Conservation (phyloP, 2,113 vertebrate genomes). For the Bungarus multicinctus region DNA sequence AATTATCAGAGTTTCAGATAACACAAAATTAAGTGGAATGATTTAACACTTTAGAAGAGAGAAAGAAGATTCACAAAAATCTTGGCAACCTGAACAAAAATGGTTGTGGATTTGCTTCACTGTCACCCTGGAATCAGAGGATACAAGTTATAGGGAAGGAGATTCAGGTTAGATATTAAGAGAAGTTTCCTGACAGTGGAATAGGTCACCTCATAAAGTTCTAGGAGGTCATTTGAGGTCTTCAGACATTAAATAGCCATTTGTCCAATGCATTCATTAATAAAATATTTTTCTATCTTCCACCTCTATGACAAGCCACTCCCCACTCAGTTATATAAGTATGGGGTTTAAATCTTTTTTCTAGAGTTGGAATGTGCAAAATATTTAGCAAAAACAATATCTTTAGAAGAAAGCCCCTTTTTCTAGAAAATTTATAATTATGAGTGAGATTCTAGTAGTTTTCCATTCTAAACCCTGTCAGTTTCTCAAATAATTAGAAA, state of each 20-base stretch:
- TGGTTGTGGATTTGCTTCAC: not conserved
- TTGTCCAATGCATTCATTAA: not conserved
- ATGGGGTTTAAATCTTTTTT: not conserved
- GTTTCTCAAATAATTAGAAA: not conserved
- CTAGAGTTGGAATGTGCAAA: not conserved
- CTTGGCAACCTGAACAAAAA: not conserved
- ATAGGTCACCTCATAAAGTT: not conserved
- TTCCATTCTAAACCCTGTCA: not conserved
- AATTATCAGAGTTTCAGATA: not conserved
- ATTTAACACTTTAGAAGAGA: not conserved
- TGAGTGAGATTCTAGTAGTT: not conserved
- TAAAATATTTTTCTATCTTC: not conserved
- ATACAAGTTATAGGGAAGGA: not conserved
- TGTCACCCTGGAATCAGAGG: not conserved
- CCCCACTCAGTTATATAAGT: not conserved
- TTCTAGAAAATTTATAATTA: not conserved
- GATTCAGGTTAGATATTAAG: not conserved
- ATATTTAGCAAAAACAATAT: not conserved
- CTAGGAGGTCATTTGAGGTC: not conserved
- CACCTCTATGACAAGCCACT: not conserved
- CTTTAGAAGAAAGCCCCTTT: not conserved
- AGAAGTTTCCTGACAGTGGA: not conserved
- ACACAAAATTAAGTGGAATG: not conserved
- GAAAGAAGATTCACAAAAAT: not conserved
- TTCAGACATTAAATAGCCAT: not conserved